Evolutionary conservation across 2,888 invertebrate species (phyloP).

Genomic region (Chrysodeixis includens): DNA sequence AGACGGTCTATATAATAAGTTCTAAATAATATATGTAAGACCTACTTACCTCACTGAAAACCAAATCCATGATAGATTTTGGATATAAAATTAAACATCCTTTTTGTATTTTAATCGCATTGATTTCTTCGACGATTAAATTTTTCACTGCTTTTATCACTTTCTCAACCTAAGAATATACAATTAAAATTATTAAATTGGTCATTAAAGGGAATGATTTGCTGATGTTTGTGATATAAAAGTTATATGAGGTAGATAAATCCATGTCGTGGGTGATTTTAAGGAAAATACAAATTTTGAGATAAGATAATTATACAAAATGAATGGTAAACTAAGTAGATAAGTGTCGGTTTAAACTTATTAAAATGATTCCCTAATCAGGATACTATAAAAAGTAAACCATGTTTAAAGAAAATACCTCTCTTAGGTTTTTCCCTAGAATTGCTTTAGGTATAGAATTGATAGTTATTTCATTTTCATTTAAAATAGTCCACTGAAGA

Average conservation of each 20-base stretch:
- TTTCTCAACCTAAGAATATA: conserved; percentile 72
- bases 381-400: too few relatives aligned
- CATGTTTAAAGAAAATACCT: conserved; percentile 73
- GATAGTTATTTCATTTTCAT: conserved; percentile 81
- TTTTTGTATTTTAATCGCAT: conserved; percentile 84
- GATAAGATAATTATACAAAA: too few relatives aligned
- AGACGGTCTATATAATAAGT: too few relatives aligned
- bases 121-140: conserved; percentile 90
- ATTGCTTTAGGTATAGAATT: conserved; percentile 91
- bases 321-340: too few relatives aligned
- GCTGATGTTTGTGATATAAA: not conserved
- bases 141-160: conserved; percentile 82
- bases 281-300: too few relatives aligned
- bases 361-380: too few relatives aligned
- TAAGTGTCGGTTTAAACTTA: too few relatives aligned
- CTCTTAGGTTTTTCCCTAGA: conserved; percentile 86
- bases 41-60: conserved; percentile 79
- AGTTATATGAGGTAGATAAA: too few relatives aligned
- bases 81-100: conserved; percentile 82
- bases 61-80: conserved; percentile 82
- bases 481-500: conserved; percentile 82
- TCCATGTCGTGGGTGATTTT: too few relatives aligned
- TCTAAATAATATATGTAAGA: not conserved
- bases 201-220: not conserved
- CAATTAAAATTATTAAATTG: not conserved